A percentile compares a stretch with the other conserved stretches of the same genome.
Conservation (phyloP, 2,888 invertebrate genomes). For the Alviniconcha strummeri region DNA sequence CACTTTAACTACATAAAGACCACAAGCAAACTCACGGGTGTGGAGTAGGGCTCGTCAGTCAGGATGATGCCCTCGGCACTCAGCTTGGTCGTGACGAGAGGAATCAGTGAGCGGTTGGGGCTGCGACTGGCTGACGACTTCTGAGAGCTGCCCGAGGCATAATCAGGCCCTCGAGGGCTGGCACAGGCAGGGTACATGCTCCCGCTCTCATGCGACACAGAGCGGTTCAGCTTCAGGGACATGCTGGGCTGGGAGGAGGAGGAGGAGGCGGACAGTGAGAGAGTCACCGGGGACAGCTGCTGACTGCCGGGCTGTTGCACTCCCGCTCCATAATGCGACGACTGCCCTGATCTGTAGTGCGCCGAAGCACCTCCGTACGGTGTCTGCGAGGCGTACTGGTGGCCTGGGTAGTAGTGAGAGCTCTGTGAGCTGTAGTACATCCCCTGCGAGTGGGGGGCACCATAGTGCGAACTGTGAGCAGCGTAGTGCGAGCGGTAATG, state of each 20-base stretch:
- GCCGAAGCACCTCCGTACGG: not conserved
- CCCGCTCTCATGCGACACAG: constrained; percentile 24
- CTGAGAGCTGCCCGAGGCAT: constrained; percentile 39
- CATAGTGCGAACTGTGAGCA: constrained; percentile 2
- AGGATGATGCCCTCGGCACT: constrained; percentile 70
- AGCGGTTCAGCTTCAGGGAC: constrained; percentile 29
- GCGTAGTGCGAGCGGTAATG: constrained; percentile 23
- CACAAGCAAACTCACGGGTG: constrained; percentile 53
- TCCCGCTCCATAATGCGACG: not conserved
- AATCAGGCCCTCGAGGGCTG: constrained; percentile 39
- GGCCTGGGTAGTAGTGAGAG: constrained; percentile 17
- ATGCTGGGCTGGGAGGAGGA: constrained; percentile 12
- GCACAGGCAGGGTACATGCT: constrained; percentile 29
- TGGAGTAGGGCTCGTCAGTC: constrained; percentile 69
- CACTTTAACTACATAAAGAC: too few species aligned
- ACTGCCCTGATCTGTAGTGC: not conserved
- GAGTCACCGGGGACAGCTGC: constrained; percentile 21
- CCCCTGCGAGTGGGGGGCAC: not conserved
- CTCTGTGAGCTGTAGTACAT: constrained; percentile 20
- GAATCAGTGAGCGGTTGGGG: constrained; percentile 62
- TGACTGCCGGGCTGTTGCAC: not conserved
- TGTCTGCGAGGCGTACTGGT: constrained; percentile 21
- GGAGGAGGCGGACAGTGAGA: constrained; percentile 11
- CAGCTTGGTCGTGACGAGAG: constrained; percentile 66
- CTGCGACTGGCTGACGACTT: constrained; percentile 20